A percentile compares a stretch with the other conserved stretches of the same genome.
Evolutionary conservation across 2,797 vertebrate species (phyloP).

Genomic region (Xiphorhynchus erythropygius): DNA sequence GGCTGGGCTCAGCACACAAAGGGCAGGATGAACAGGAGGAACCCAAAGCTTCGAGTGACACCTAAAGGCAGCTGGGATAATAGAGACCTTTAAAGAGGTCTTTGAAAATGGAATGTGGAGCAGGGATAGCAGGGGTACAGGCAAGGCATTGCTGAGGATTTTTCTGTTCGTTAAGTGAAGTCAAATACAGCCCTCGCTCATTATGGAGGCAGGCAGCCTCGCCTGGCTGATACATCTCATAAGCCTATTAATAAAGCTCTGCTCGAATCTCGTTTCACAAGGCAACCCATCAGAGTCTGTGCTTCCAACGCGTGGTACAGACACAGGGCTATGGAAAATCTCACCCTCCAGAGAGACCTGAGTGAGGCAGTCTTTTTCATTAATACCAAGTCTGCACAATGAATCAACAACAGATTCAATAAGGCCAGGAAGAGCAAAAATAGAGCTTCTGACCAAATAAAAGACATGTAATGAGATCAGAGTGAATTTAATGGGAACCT

Average conservation of each 20-base stretch:
- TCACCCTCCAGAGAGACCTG: constrained; percentile 42
- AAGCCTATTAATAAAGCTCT: constrained; percentile 68
- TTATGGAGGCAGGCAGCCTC: constrained; percentile 62
- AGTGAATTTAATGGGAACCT: constrained; percentile 56
- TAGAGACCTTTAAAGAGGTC: constrained; percentile 66
- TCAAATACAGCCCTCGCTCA: constrained; percentile 47
- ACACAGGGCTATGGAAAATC: constrained; percentile 54
- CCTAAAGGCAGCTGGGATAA: constrained; percentile 66
- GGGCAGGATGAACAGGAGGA: constrained; percentile 21
- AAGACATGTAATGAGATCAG: constrained; percentile 39
- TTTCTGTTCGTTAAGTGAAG: constrained; percentile 65
- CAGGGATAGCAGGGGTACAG: constrained; percentile 16
- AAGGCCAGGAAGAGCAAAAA: constrained; percentile 65
- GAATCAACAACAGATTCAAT: constrained; percentile 64
- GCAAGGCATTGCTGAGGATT: constrained; percentile 56
- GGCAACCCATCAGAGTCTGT: constrained; percentile 36
- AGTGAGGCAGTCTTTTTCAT: constrained; percentile 48
- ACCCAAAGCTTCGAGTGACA: constrained; percentile 54
- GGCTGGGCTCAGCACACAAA: constrained; percentile 23
- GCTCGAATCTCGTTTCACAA: constrained; percentile 61
- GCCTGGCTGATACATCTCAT: constrained; percentile 61
- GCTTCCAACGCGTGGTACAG: constrained; percentile 28
- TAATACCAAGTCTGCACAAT: constrained; percentile 42
- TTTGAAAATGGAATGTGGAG: constrained; percentile 65
- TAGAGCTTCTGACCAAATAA: constrained; percentile 60